phyloP scores from a whole-genome alignment of 2,113 vertebrate species.

The Reinhardtius hippoglossoides region DNA sequence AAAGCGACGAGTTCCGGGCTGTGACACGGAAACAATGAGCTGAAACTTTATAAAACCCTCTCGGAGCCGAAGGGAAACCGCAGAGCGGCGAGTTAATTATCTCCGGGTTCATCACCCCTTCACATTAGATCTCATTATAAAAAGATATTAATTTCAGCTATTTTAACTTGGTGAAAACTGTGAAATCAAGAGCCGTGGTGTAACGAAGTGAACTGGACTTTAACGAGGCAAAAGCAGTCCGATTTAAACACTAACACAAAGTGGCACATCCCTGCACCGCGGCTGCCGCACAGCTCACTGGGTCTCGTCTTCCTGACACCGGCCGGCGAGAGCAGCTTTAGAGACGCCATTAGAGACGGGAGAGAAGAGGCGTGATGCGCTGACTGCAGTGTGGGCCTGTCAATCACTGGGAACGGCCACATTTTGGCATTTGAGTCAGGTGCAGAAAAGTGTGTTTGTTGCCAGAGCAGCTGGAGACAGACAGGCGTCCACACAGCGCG shows the following conservation, averaged over 20 bases:
- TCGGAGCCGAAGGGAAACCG: background rate
- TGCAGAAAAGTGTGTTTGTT: conserved; percentile 63
- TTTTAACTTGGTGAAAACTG: background rate
- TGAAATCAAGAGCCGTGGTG: background rate
- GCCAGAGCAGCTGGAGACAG: conserved; percentile 68
- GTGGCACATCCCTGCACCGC: background rate
- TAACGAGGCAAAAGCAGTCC: background rate
- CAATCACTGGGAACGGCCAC: conserved; percentile 60
- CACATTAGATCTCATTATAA: background rate
- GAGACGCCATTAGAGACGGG: conserved; percentile 53
- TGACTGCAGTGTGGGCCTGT: conserved; percentile 60
- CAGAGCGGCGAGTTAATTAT: background rate
- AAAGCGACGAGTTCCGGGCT: background rate
- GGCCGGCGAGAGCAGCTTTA: background rate
- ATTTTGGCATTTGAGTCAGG: conserved; percentile 71
- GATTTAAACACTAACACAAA: background rate
- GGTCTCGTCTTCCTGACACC: background rate
- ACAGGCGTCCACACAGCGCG: conserved; percentile 61
- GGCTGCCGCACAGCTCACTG: background rate
- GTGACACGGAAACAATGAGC: background rate
- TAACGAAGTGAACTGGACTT: background rate
- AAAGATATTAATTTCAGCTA: background rate
- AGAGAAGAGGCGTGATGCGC: conserved; percentile 46
- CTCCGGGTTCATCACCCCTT: background rate
- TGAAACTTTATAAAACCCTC: background rate